Conservation (phyloP, 2,113 vertebrate species). For the Heptranchias perlo region DNA sequence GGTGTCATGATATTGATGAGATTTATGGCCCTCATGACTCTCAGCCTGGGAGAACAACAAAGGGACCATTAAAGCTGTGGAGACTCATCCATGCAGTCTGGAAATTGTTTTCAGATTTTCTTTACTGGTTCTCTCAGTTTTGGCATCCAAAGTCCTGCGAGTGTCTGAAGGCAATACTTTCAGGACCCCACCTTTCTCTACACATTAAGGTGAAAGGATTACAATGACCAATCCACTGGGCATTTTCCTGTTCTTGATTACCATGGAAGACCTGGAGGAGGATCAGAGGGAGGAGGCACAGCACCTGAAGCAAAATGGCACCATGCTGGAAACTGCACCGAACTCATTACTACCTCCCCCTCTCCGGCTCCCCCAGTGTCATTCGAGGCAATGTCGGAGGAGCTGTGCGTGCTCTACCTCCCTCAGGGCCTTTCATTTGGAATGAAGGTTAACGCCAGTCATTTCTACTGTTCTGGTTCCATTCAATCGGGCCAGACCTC, state of each 20-base stretch:
- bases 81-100: not conserved
- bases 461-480: not conserved
- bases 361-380: too few relatives aligned
- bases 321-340: not conserved
- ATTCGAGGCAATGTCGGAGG: not conserved
- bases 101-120: not conserved
- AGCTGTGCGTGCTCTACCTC: not conserved
- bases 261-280: not conserved
- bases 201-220: not conserved
- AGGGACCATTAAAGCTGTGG: not conserved
- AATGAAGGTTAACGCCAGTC: not conserved
- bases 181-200: too few relatives aligned
- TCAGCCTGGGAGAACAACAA: not conserved
- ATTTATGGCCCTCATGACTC: not conserved
- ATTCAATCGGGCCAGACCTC: not conserved
- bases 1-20: not conserved
- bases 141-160: not conserved
- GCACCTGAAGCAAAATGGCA: not conserved
- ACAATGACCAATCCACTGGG: not conserved
- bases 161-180: not conserved
- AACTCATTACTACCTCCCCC: not conserved
- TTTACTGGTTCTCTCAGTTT: not conserved
- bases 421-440: not conserved
- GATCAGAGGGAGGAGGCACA: not conserved
- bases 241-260: not conserved